phyloP scores from a whole-genome alignment of 1,140 invertebrate species.

The Cydia splendana region DNA sequence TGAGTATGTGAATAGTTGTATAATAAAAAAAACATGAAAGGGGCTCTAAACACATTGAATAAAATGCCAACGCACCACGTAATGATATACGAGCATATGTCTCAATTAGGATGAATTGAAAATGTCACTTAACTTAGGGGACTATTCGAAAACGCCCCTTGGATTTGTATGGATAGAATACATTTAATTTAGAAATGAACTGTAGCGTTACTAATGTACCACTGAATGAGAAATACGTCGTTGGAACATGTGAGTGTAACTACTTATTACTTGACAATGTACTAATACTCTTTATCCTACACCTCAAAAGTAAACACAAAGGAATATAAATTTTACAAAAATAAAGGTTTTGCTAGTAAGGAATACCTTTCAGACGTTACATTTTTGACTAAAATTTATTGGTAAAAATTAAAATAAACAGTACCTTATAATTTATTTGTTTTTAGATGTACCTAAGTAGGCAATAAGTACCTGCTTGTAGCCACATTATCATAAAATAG shows the following conservation, averaged over 20 bases:
- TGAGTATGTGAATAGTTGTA: not conserved
- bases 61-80: not conserved
- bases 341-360: too few species aligned
- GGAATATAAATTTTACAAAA: too few species aligned
- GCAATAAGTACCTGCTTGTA: too few species aligned
- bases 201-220: slow-evolving; percentile 5
- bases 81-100: slow-evolving; percentile 11
- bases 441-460: too few species aligned
- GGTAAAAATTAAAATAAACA: too few species aligned
- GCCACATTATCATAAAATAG: too few species aligned
- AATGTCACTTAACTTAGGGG: slow-evolving; percentile 8
- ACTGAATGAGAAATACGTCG: not conserved
- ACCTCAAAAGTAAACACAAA: not conserved
- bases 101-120: slow-evolving; percentile 14
- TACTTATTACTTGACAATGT: not conserved
- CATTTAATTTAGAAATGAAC: slow-evolving; percentile 15
- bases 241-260: not conserved
- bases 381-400: too few species aligned
- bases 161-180: not conserved
- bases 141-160: not conserved
- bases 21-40: not conserved
- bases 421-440: too few species aligned
- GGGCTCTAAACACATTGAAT: not conserved
- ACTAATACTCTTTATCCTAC: not conserved
- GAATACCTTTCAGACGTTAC: too few species aligned